Percentiles rank a stretch among this genome's conserved stretches.
Conservation (phyloP, 2,888 invertebrate genomes). For the Scrobipalpa costella region DNA sequence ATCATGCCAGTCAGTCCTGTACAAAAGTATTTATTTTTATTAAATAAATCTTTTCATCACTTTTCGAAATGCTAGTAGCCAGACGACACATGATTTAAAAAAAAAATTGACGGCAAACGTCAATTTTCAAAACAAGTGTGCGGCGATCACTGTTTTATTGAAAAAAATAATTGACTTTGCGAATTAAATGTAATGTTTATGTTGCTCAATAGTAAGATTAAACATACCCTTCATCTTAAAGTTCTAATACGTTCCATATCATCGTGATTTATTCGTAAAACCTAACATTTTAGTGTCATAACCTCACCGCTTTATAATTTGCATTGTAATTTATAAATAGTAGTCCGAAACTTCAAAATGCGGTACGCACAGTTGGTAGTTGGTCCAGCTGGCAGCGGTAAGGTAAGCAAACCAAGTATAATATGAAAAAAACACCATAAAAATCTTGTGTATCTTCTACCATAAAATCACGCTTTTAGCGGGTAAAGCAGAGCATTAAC, state of each 20-base stretch:
- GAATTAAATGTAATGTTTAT: too few relatives aligned
- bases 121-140: neutral
- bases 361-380: constrained; percentile 97
- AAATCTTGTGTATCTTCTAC: too few relatives aligned
- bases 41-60: too few relatives aligned
- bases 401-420: constrained; percentile 81
- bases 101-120: neutral
- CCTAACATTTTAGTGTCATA: neutral
- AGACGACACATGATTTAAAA: neutral
- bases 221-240: too few relatives aligned
- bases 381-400: constrained; percentile 98
- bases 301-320: neutral
- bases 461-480: too few relatives aligned
- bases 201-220: too few relatives aligned
- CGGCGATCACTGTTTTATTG: neutral
- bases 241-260: too few relatives aligned
- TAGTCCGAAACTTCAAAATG: constrained; percentile 79
- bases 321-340: neutral
- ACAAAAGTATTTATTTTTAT: too few relatives aligned
- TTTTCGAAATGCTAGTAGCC: neutral
- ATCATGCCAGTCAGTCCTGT: neutral
- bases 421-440: neutral
- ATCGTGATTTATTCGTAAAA: too few relatives aligned
- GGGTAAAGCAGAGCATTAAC: too few relatives aligned
- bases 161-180: too few relatives aligned